Evolutionary conservation across 2,888 invertebrate species (phyloP), one percentile per base, ranked within the genome.

Genomic region (Pandemis cinnamomeana): DNA sequence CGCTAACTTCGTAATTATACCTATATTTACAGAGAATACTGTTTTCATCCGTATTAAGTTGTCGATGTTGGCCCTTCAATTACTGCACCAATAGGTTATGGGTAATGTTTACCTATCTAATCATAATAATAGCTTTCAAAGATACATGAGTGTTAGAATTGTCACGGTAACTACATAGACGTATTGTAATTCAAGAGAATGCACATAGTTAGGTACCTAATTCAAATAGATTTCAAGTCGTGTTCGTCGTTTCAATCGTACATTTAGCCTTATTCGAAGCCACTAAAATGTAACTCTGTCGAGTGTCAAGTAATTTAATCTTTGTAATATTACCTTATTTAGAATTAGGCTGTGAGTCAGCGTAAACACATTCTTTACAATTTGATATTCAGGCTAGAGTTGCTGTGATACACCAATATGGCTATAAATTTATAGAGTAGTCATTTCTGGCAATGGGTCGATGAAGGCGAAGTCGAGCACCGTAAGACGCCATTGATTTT

Each of bases 391-490:
- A 93, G 87, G 93, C 93, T 94, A 94, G 93, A 93, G 92, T 93
- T 92, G 90, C 93, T 94, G 93, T 93, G 93, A 94, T 93, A 93
- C 92, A 91, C 87, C 89, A 89, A 89, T 89, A 88, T 91, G 93
- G 90, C 93, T 90, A 90, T 88, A 90, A 89, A 87, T 81, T 83
- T 88, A 87, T 90, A 89, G 84, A 86, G 86, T 90, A 89, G 89
- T 91, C 86, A 84, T 87, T 87, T 88, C 88, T 87, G 89, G 85
- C 87, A 87, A 86, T 83, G 84, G 81, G 82, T 85, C 84, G 83
- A 83, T 81, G 78, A 77, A 78, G 79, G 77, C 78, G 77, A 79
- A 78, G 80, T 79, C 78, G 77, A 78, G 77, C 77, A 77, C 83
- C 82, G 80, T 83, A 78, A 81, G 78, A 86, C 81, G 87, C 86